Base-by-base conservation (phyloP, 1,140 invertebrate species). In the Drosophila grimshawi region DNA sequence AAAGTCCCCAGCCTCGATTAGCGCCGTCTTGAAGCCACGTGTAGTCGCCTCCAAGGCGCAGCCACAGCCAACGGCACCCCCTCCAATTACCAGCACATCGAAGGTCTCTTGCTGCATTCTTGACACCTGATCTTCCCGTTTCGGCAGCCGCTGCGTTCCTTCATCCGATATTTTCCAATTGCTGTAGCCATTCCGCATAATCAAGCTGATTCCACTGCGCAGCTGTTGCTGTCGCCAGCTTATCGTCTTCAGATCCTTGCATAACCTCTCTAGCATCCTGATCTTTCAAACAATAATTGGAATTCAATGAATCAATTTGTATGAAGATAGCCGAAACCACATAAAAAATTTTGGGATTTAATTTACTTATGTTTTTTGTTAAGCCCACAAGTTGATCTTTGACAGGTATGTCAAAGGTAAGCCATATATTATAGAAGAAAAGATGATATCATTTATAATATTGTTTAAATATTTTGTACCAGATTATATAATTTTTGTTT, bases 1-100 rank as follows among this genome's bases (percentile, higher is more conserved):
- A 10, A 89, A 88, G 41, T 88, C 85, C 0, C 46, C 74, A 0
- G 80, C 70, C 33, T 88, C 85, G 2, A 88, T 68, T 0, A 88
- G 43, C 0, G 85, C 85, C 3, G 85, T 85, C 19, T 78, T 80
- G 4, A 88, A 62, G 19, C 85, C 85, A 1, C 85, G 73, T 35
- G 77, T 63, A 3, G 67, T 73, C 3, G 85, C 53, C 5, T 88
- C 85, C 5, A 88, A 27, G 5, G 80, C 85, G 85, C 98, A 98
- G 37, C 98, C 98, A 30, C 96, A 95, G 0, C 97, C 98, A 0
- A 97, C 98, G 5, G 98, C 98, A 32, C 98, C 98, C 1, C 98
- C 98, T 2, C 98, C 98, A 85, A 99, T 96, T 27, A 99, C 96
- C 3, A 99, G 93, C 6, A 99, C 94, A 93, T 99, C 99, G 92